Conservation (phyloP, 2,113 vertebrate species). For the Varanus komodoensis region DNA sequence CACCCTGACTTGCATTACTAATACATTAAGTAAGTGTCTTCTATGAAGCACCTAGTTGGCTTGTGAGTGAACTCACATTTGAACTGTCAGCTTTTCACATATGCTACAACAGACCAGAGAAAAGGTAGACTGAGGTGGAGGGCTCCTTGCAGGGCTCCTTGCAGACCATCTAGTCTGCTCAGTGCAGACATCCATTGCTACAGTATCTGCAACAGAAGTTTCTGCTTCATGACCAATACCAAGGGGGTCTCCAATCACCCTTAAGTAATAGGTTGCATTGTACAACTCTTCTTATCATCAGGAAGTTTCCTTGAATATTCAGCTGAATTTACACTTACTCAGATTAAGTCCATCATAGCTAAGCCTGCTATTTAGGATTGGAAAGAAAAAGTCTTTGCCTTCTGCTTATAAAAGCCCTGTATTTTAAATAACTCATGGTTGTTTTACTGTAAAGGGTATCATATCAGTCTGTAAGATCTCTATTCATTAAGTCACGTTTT, state of each 20-base stretch:
- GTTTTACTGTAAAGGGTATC: neutral
- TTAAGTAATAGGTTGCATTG: neutral
- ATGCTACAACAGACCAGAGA: neutral
- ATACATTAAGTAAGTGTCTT: neutral
- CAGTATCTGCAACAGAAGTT: neutral
- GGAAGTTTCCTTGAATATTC: neutral
- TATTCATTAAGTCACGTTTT: neutral
- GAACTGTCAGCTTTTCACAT: neutral
- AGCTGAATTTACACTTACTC: neutral
- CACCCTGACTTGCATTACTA: too few relatives aligned
- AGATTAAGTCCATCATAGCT: neutral
- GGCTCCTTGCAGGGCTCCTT: neutral
- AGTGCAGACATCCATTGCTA: neutral
- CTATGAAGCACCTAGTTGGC: neutral
- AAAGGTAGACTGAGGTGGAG: neutral
- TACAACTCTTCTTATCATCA: neutral
- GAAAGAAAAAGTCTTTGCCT: neutral
- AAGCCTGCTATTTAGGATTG: neutral
- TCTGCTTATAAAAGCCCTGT: neutral
- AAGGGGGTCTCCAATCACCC: neutral
- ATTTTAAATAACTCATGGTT: neutral
- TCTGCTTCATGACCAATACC: neutral
- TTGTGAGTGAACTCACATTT: neutral
- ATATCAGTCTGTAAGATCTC: slow-evolving; percentile 24
- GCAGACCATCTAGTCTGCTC: neutral